phyloP scores from a whole-genome alignment of 1,140 invertebrate genomes.

The Pararge aegeria region DNA sequence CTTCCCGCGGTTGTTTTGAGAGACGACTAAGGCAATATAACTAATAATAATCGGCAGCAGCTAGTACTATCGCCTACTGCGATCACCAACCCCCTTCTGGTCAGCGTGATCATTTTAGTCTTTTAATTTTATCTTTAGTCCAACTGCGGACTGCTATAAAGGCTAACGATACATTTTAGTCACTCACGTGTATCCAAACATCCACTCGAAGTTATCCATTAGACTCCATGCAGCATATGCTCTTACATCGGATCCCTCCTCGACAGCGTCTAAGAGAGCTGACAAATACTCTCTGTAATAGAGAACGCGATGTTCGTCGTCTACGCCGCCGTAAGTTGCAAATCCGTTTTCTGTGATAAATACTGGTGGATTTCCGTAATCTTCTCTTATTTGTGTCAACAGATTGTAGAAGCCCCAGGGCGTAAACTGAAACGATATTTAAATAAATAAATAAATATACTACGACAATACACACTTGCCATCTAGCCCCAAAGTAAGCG shows the following conservation, averaged over 20 bases:
- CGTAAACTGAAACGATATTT: slow-evolving; percentile 31
- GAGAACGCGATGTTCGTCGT: slow-evolving; percentile 52
- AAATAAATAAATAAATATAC: background rate
- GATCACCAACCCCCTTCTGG: too few relatives aligned
- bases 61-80: too few relatives aligned
- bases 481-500: too few relatives aligned
- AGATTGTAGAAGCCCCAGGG: slow-evolving; percentile 55
- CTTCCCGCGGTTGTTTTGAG: too few relatives aligned
- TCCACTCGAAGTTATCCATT: slow-evolving; percentile 85
- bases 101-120: too few relatives aligned
- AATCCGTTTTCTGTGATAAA: slow-evolving; percentile 65
- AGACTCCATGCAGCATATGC: slow-evolving; percentile 83
- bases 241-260: slow-evolving; percentile 30
- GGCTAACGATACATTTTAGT: too few relatives aligned
- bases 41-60: too few relatives aligned
- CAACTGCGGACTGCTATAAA: too few relatives aligned
- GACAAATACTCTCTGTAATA: slow-evolving; percentile 72
- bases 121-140: too few relatives aligned
- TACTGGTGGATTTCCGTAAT: slow-evolving; percentile 53
- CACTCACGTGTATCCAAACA: slow-evolving; percentile 50
- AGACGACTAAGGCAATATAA: too few relatives aligned
- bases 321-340: slow-evolving; percentile 36
- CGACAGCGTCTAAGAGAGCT: slow-evolving; percentile 54
- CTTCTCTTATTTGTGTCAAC: slow-evolving; percentile 45
- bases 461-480: slow-evolving; percentile 2